Conservation (phyloP, 2,797 vertebrate species). For the Aselliscus stoliczkanus region DNA sequence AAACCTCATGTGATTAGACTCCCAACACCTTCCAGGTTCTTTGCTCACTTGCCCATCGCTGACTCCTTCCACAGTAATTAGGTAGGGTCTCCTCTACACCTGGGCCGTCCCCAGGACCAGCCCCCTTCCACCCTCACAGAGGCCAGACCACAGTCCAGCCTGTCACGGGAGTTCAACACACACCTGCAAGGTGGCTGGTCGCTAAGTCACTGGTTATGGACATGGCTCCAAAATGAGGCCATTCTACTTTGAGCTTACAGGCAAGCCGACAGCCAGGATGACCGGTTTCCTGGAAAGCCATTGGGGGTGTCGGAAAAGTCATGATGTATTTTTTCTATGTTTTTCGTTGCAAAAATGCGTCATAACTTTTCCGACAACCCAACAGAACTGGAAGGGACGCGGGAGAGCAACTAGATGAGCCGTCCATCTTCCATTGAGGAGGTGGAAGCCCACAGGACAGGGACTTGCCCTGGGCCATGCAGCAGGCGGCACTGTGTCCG, state of each 20-base stretch:
- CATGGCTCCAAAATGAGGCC: accelerated
- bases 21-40: accelerated
- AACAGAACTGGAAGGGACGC: not conserved
- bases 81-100: not conserved
- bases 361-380: too few relatives aligned
- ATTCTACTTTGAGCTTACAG: not conserved
- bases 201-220: accelerated
- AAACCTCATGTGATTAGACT: not conserved
- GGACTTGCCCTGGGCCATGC: accelerated
- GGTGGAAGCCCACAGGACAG: not conserved
- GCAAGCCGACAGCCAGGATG: not conserved
- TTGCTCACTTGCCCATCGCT: not conserved
- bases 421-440: not conserved
- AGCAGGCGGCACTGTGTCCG: not conserved
- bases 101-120: not conserved
- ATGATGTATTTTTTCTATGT: too few relatives aligned
- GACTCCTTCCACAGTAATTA: not conserved
- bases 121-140: not conserved
- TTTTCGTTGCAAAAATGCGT: too few relatives aligned
- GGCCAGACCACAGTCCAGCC: not conserved
- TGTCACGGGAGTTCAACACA: accelerated
- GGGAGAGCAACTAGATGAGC: not conserved
- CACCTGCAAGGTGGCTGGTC: not conserved
- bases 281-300: not conserved
- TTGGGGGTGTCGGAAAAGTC: too few relatives aligned